A percentile compares a stretch with the other conserved stretches of the same genome.
phyloP scores from a whole-genome alignment of 2,113 vertebrate genomes.

The Chauna torquata region DNA sequence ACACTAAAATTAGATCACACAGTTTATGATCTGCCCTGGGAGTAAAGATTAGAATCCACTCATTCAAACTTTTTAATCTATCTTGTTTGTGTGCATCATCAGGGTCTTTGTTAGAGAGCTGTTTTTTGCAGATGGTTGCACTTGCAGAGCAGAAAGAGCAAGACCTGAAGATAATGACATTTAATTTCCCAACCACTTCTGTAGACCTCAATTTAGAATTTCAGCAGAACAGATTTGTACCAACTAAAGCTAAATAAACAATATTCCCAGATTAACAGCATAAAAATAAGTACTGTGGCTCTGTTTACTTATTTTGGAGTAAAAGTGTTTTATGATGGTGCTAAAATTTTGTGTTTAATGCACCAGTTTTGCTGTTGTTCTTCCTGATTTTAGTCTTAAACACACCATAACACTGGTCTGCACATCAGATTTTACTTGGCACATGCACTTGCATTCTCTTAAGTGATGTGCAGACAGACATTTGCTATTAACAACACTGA shows the following conservation, averaged over 20 bases:
- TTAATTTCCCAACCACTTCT: slow-evolving; percentile 53
- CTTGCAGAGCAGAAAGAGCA: slow-evolving; percentile 39
- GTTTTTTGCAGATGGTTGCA: slow-evolving; percentile 57
- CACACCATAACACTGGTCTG: not conserved
- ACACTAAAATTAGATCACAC: slow-evolving; percentile 26
- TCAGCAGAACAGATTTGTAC: slow-evolving; percentile 47
- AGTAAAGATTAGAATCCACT: slow-evolving; percentile 50
- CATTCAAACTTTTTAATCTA: slow-evolving; percentile 40
- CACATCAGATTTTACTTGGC: not conserved
- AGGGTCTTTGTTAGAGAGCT: slow-evolving; percentile 40
- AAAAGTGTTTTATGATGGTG: not conserved
- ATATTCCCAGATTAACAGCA: slow-evolving; percentile 36
- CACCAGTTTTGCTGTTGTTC: not conserved
- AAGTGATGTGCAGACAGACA: not conserved
- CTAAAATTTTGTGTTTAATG: not conserved
- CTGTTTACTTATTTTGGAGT: not conserved
- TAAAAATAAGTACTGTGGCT: slow-evolving; percentile 27
- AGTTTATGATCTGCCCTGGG: slow-evolving; percentile 6
- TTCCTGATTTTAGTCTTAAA: not conserved
- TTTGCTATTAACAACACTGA: not conserved
- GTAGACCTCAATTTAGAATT: slow-evolving; percentile 21
- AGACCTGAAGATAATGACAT: slow-evolving; percentile 59
- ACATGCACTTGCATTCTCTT: not conserved
- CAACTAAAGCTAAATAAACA: slow-evolving; percentile 37
- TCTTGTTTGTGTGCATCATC: slow-evolving; percentile 58